phyloP scores from a whole-genome alignment of 2,888 invertebrate genomes.

The Melanostoma mellinum region DNA sequence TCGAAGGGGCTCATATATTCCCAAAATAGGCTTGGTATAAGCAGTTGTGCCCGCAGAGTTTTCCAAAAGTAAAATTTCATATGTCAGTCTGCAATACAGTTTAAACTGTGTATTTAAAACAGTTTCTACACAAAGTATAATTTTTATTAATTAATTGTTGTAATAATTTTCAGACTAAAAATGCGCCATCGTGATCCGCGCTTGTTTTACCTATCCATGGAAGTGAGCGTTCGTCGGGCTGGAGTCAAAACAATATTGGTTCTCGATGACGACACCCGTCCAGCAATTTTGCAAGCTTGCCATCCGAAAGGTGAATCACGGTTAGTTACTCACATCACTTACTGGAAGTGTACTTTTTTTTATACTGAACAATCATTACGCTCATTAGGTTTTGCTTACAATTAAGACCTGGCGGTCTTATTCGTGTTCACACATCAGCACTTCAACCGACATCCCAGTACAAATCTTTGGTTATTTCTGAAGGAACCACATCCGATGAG shows the following conservation, averaged over 20 bases:
- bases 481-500: slow-evolving; percentile 94
- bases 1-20: too few species aligned
- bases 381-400: slow-evolving; percentile 89
- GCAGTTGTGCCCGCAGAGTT: too few species aligned
- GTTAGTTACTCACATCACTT: slow-evolving; percentile 82
- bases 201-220: slow-evolving; percentile 96
- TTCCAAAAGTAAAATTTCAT: too few species aligned
- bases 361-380: not conserved
- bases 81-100: too few species aligned
- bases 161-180: slow-evolving; percentile 82
- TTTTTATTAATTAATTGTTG: not conserved
- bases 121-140: not conserved
- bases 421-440: slow-evolving; percentile 95
- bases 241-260: slow-evolving; percentile 91
- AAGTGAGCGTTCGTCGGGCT: slow-evolving; percentile 92
- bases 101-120: too few species aligned
- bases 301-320: slow-evolving; percentile 96
- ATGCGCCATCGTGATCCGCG: slow-evolving; percentile 96
- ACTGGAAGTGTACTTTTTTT: not conserved
- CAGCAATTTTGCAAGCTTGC: slow-evolving; percentile 95
- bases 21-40: too few species aligned
- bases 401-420: slow-evolving; percentile 93
- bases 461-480: slow-evolving; percentile 94
- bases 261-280: slow-evolving; percentile 93
- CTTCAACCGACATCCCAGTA: slow-evolving; percentile 96